A percentile compares a stretch with the other conserved stretches of the same genome.
Evolutionary conservation across 30 jellyfish, hydroid and myxozoan genomes (phyloP).

Genomic region (Pelagia noctiluca): DNA sequence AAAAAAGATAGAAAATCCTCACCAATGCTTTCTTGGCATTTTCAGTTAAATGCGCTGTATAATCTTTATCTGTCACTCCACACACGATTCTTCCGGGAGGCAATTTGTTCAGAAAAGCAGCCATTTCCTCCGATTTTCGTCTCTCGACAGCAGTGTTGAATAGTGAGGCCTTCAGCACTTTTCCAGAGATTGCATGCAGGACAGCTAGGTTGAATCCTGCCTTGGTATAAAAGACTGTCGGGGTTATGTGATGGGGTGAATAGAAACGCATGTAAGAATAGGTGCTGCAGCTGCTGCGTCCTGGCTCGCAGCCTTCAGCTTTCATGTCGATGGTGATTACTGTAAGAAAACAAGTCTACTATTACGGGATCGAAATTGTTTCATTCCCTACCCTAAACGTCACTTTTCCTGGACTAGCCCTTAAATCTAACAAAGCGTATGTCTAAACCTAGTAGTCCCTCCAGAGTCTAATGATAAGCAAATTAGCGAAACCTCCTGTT

Average conservation of each 20-base stretch:
- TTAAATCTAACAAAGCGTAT: too few species aligned
- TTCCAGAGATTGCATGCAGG: background rate
- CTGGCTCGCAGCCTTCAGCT: background rate
- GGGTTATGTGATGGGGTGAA: background rate
- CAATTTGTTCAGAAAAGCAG: background rate
- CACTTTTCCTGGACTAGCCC: too few species aligned
- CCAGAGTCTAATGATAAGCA: too few species aligned
- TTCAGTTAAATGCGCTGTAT: background rate
- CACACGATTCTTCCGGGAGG: background rate
- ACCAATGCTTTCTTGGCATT: slow-evolving; percentile 3
- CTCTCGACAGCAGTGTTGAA: background rate
- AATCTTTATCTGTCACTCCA: background rate
- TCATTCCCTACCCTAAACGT: too few species aligned
- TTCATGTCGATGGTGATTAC: background rate
- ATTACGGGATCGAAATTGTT: too few species aligned
- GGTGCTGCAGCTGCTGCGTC: background rate
- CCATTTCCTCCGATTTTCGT: background rate
- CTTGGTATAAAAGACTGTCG: background rate
- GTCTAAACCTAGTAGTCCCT: too few species aligned
- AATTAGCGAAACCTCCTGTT: too few species aligned
- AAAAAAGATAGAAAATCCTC: background rate
- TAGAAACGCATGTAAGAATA: background rate
- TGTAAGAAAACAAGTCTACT: too few species aligned
- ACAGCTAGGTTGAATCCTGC: slow-evolving; percentile 1
- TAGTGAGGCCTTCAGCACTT: background rate